A percentile compares a stretch with the other conserved stretches of the same genome.
phyloP scores from a whole-genome alignment of 2,888 invertebrate genomes.

The Clunio marinus region DNA sequence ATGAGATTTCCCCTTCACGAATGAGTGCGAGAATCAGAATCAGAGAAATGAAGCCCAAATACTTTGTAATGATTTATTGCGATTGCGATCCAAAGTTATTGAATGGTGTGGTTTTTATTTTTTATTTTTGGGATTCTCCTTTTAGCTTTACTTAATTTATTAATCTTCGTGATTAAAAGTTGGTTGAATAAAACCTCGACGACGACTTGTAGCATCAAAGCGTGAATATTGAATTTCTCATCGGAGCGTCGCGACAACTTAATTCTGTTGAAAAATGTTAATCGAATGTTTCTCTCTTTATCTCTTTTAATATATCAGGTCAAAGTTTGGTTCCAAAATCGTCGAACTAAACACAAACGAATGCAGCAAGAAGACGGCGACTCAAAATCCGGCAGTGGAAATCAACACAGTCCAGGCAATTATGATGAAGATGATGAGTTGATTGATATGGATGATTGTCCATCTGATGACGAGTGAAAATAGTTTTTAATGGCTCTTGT shows the following conservation, averaged over 20 bases:
- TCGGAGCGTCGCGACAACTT: not conserved
- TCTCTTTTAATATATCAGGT: constrained; percentile 60
- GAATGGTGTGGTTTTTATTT: constrained; percentile 20
- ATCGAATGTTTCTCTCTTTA: constrained; percentile 21
- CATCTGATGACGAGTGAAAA: constrained; percentile 30
- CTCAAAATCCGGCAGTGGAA: constrained; percentile 33
- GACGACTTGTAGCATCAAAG: constrained; percentile 2
- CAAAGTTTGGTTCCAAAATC: constrained; percentile 92
- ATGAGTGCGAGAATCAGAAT: not conserved
- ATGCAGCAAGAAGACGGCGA: constrained; percentile 62
- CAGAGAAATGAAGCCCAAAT: constrained; percentile 7
- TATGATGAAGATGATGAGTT: constrained; percentile 33
- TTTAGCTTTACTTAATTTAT: constrained; percentile 33
- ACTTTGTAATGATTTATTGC: constrained; percentile 34
- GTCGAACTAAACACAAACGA: constrained; percentile 85
- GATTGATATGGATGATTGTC: constrained; percentile 35
- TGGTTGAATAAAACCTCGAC: not conserved
- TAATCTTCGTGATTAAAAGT: constrained; percentile 39
- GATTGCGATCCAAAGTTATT: constrained; percentile 29
- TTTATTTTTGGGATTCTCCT: not conserved
- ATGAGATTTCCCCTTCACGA: not conserved
- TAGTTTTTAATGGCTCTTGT: constrained; percentile 22
- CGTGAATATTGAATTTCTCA: constrained; percentile 22
- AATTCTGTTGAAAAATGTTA: constrained; percentile 16
- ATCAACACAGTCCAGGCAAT: constrained; percentile 5